A percentile compares a stretch with the other conserved stretches of the same genome.
These are phyloP conservation scores for Cistogaster globosa DNA, from an alignment of 2,888 invertebrate genomes.

Conservation along the genomic window DNA sequence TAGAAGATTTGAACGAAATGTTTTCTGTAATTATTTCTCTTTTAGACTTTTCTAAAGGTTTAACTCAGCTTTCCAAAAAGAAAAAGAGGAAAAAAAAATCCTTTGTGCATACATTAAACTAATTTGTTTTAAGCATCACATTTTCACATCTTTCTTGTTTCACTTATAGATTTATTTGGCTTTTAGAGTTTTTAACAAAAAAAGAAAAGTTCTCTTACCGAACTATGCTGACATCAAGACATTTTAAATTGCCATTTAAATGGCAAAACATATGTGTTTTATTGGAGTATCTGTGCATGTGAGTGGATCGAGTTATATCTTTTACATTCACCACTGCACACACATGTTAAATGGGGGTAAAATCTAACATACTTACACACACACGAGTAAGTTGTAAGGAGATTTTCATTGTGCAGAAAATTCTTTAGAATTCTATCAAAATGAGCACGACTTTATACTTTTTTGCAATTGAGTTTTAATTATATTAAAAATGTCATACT, in stretches of 20 bases:
- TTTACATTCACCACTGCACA: not conserved
- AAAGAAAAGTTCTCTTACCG: conserved; percentile 19
- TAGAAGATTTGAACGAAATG: conserved; percentile 29
- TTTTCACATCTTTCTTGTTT: not conserved
- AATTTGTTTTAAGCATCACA: conserved; percentile 4
- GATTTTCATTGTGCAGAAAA: too few relatives aligned
- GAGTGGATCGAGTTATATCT: not conserved
- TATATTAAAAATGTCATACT: too few relatives aligned
- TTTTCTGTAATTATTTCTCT: conserved; percentile 59
- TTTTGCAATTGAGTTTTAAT: too few relatives aligned
- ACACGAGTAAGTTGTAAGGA: too few relatives aligned
- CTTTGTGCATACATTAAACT: conserved; percentile 25
- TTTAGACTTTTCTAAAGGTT: conserved; percentile 16
- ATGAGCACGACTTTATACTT: too few relatives aligned
- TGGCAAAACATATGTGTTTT: conserved; percentile 66
- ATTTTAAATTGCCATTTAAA: conserved; percentile 70
- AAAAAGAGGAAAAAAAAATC: not conserved
- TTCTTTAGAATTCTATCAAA: too few relatives aligned
- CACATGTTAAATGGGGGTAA: not conserved
- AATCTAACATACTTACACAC: not conserved
- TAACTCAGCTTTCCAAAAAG: conserved; percentile 1
- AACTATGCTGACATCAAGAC: conserved; percentile 52
- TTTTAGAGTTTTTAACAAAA: conserved; percentile 20
- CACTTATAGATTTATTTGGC: conserved; percentile 4
- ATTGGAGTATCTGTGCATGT: conserved; percentile 36